Conservation (phyloP, 2,113 vertebrate genomes). For the Litocranius walleri region DNA sequence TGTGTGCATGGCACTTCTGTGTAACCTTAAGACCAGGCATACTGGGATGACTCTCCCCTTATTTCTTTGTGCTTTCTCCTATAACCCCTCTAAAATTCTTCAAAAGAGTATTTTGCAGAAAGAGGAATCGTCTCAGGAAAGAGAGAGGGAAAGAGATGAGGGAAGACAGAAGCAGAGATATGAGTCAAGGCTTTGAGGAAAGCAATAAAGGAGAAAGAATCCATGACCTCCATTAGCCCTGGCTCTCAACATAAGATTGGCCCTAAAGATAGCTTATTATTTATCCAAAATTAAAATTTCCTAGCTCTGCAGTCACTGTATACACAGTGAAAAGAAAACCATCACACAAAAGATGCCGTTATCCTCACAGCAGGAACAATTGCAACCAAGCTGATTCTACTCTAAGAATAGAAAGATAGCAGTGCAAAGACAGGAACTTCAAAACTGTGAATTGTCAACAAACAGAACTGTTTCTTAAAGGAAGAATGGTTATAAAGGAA, state of each 20-base stretch:
- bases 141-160: not conserved
- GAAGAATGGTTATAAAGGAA: not conserved
- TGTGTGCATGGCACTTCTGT: not conserved
- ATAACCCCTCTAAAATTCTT: not conserved
- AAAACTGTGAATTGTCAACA: conserved; percentile 5
- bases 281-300: conserved; percentile 55
- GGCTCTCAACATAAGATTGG: conserved; percentile 32
- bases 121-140: not conserved
- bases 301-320: conserved; percentile 35
- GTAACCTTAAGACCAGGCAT: not conserved
- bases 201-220: not conserved
- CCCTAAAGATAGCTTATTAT: conserved; percentile 39
- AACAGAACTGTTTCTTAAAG: not conserved
- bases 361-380: conserved; percentile 6
- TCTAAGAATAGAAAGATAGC: conserved; percentile 39
- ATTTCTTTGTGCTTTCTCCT: not conserved
- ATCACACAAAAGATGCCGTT: not conserved
- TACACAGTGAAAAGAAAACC: conserved; percentile 33
- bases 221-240: conserved; percentile 17
- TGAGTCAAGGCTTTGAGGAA: not conserved
- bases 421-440: conserved; percentile 21
- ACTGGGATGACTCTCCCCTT: not conserved
- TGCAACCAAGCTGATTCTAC: not conserved
- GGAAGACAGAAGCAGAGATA: not conserved
- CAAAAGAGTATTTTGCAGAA: not conserved